Evolutionary conservation across 2,888 invertebrate genomes (phyloP).

Genomic region (Pterostichus niger): DNA sequence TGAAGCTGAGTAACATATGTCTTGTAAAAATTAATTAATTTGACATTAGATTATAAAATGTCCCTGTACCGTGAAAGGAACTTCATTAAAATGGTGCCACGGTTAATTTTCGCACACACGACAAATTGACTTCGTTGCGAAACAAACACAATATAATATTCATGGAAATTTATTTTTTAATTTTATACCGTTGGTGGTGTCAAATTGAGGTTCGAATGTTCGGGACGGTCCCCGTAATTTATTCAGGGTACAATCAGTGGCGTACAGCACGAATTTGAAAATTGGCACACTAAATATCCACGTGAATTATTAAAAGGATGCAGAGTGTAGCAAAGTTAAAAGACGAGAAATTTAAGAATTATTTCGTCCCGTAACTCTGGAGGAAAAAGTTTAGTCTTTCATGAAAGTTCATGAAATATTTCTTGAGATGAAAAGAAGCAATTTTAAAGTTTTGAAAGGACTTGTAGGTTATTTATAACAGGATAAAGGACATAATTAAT

Average conservation of each 20-base stretch:
- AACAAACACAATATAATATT: conserved; percentile 49
- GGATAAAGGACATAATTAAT: conserved; percentile 54
- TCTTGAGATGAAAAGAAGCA: conserved; percentile 55
- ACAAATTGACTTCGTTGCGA: conserved; percentile 29
- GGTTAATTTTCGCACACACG: conserved; percentile 41
- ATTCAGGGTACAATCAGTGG: conserved; percentile 53
- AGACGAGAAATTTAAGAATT: conserved; percentile 54
- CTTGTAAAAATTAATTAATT: no score
- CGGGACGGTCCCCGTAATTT: conserved; percentile 23
- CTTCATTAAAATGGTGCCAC: conserved; percentile 33
- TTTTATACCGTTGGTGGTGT: conserved; percentile 35
- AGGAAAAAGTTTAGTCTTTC: conserved; percentile 57
- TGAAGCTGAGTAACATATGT: no score
- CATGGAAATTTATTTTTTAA: conserved; percentile 55
- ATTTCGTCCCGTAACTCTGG: conserved; percentile 49
- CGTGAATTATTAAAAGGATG: conserved; percentile 41
- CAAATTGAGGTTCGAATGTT: conserved; percentile 49
- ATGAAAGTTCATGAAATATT: conserved; percentile 56
- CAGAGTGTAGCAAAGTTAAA: conserved; percentile 38
- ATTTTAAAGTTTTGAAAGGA: conserved; percentile 57
- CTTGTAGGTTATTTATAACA: conserved; percentile 47
- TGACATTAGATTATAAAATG: not conserved
- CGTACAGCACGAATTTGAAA: conserved; percentile 21
- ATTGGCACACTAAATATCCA: conserved; percentile 38
- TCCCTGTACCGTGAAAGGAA: not conserved